Percentiles rank a stretch among this genome's conserved stretches.
Evolutionary conservation across 1,140 invertebrate genomes (phyloP).

Genomic region (Scaptomyza graminum): DNA sequence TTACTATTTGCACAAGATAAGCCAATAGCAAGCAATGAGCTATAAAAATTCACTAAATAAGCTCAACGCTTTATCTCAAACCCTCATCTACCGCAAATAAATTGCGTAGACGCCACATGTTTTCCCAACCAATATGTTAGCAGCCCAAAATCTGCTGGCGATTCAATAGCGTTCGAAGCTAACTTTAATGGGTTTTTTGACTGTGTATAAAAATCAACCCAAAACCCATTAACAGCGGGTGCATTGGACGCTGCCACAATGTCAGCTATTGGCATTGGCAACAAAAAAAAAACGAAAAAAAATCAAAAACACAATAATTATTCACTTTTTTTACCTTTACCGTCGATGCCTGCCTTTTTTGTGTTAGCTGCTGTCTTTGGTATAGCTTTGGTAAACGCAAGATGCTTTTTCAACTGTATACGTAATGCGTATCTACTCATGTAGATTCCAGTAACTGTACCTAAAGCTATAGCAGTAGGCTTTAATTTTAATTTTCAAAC

Average conservation of each 20-base stretch:
- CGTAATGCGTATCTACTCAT: no score
- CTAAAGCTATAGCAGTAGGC: not conserved
- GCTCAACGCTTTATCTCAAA: not conserved
- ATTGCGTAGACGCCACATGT: constrained; percentile 46
- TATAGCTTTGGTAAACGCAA: constrained; percentile 17
- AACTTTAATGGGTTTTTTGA: constrained; percentile 63
- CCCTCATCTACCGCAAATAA: not conserved
- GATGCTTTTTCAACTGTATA: constrained; percentile 34
- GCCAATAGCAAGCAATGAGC: not conserved
- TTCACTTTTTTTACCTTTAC: constrained; percentile 68
- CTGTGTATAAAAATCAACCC: constrained; percentile 29
- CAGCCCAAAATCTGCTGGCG: constrained; percentile 31
- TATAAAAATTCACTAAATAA: constrained; percentile 21
- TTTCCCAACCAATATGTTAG: not conserved
- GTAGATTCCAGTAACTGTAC: not conserved
- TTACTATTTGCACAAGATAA: not conserved
- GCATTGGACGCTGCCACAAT: constrained; percentile 54
- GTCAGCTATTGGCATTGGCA: constrained; percentile 57
- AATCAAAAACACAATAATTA: constrained; percentile 52
- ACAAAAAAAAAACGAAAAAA: constrained; percentile 15
- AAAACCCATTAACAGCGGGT: constrained; percentile 36
- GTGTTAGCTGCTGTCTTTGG: not conserved
- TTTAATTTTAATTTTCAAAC: constrained; percentile 78
- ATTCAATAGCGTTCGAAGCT: constrained; percentile 62
- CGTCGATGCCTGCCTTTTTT: constrained; percentile 5